A percentile compares a stretch with the other conserved stretches of the same genome.
Conservation (phyloP, 2,888 invertebrate genomes). For the Zele albiditarsus region DNA sequence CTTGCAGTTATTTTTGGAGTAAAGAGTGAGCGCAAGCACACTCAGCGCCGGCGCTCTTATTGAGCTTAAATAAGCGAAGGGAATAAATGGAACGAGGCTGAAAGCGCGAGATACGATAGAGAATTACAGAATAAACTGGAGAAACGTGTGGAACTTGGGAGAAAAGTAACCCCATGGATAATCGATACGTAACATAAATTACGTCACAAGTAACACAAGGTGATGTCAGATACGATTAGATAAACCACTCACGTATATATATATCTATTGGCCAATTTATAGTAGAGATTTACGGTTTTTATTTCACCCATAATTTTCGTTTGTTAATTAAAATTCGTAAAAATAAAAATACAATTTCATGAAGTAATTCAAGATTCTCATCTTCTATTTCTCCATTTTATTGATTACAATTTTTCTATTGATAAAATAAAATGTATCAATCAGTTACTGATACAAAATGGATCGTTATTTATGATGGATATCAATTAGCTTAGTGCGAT, state of each 20-base stretch:
- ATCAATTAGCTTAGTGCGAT: too few relatives aligned
- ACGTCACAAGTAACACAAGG: not conserved
- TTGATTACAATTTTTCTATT: too few relatives aligned
- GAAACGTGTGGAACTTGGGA: constrained; percentile 5
- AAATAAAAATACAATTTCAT: too few relatives aligned
- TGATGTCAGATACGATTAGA: not conserved
- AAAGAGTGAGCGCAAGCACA: not conserved
- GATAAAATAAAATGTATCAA: too few relatives aligned
- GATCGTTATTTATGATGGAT: too few relatives aligned
- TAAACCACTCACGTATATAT: not conserved
- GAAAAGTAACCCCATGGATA: not conserved
- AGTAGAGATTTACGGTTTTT: not conserved
- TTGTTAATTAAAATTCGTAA: not conserved
- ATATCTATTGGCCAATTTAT: not conserved
- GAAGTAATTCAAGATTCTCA: too few relatives aligned
- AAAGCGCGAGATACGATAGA: not conserved
- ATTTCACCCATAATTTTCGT: not conserved
- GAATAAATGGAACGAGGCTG: constrained; percentile 2
- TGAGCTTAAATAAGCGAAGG: not conserved
- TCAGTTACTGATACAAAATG: too few relatives aligned
- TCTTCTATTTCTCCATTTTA: too few relatives aligned
- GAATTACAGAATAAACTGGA: not conserved
- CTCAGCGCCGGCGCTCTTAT: constrained; percentile 5
- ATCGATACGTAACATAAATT: constrained; percentile 6
- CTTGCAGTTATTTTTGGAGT: constrained; percentile 2